phyloP scores from a whole-genome alignment of 64 coral and sea anemone species.

The Trachythela sp. region DNA sequence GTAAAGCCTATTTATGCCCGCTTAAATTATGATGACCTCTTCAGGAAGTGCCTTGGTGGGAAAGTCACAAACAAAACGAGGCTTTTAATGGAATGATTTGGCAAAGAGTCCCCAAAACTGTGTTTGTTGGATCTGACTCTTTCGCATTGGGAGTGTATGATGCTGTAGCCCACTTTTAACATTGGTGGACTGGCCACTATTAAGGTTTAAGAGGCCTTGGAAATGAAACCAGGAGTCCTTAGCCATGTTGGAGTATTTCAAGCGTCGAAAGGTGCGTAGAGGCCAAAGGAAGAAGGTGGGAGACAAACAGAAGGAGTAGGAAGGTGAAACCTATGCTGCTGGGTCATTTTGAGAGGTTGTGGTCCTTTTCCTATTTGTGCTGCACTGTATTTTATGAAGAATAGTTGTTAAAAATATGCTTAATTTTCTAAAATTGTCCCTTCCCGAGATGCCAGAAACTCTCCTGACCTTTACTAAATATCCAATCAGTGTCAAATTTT shows the following conservation, averaged over 20 bases:
- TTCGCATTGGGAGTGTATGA: neutral
- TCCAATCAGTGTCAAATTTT: too few relatives aligned
- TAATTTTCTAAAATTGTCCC: neutral
- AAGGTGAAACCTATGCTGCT: neutral
- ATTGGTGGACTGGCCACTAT: neutral
- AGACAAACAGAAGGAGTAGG: neutral
- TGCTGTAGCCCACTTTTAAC: neutral
- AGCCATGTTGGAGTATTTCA: neutral
- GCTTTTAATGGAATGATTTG: constrained; percentile 4
- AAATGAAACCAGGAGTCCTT: neutral
- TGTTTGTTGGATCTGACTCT: neutral
- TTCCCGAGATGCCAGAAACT: too few relatives aligned
- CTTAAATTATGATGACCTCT: neutral
- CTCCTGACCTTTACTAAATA: too few relatives aligned
- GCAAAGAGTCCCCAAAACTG: neutral
- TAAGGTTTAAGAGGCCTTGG: neutral
- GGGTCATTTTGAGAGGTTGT: neutral
- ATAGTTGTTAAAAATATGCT: neutral
- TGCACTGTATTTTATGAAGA: neutral
- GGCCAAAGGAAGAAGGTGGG: neutral
- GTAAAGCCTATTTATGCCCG: neutral
- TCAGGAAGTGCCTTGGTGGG: neutral
- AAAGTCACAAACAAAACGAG: neutral
- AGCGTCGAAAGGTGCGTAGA: neutral
- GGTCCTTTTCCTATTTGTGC: too few relatives aligned